A percentile compares a stretch with the other conserved stretches of the same genome.
phyloP scores from a whole-genome alignment of 1,140 invertebrate genomes.

The Ceratoteleas bidentatus region DNA sequence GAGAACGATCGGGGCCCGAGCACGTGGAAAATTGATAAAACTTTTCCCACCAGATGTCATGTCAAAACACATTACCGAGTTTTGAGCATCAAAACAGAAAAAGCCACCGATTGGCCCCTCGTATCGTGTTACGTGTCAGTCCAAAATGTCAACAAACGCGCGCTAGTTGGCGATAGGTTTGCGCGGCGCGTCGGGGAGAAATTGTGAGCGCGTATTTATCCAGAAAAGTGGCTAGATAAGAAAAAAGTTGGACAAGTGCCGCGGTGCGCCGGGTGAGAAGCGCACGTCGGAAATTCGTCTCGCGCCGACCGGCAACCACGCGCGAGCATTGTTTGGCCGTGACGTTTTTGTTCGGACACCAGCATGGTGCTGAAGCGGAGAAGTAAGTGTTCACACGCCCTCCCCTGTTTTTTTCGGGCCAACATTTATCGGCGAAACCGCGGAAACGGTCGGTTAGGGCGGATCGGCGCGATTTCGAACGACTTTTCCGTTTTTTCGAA shows the following conservation, averaged over 20 bases:
- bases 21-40: slow-evolving; percentile 8
- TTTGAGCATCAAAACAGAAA: slow-evolving; percentile 41
- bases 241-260: slow-evolving; percentile 4
- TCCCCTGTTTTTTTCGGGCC: too few relatives aligned
- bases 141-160: slow-evolving; percentile 43
- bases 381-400: slow-evolving; percentile 13
- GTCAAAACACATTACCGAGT: slow-evolving; percentile 5
- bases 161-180: slow-evolving; percentile 8
- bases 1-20: not conserved
- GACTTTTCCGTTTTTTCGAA: too few relatives aligned
- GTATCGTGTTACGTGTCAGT: slow-evolving; percentile 41
- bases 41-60: slow-evolving; percentile 5
- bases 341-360: not conserved
- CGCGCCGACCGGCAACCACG: not conserved
- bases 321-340: not conserved
- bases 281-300: not conserved
- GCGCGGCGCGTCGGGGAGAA: slow-evolving; percentile 6
- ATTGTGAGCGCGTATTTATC: slow-evolving; percentile 17
- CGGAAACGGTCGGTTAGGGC: too few relatives aligned
- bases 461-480: too few relatives aligned
- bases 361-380: slow-evolving; percentile 2
- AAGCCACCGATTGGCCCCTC: slow-evolving; percentile 26
- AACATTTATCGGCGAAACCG: too few relatives aligned
- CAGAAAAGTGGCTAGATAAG: slow-evolving; percentile 9
- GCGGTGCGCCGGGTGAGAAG: not conserved